Conservation (phyloP, 2,888 invertebrate species). For the Hybos culiciformis region DNA sequence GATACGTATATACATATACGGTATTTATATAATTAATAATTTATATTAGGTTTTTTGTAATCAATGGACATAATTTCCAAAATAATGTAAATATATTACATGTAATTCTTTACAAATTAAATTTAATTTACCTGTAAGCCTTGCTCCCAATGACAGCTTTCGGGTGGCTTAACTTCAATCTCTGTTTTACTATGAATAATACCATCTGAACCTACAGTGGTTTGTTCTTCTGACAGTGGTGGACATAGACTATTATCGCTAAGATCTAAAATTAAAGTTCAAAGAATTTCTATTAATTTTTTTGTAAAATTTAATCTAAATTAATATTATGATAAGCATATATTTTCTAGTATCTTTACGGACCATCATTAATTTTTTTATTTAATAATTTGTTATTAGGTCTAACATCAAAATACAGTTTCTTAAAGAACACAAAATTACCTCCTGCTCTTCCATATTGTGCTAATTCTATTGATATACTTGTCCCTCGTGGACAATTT, state of each 20-base stretch:
- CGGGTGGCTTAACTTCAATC: slow-evolving; percentile 47
- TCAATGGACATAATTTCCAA: too few relatives aligned
- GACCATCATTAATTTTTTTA: neutral
- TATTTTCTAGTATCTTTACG: slow-evolving; percentile 1
- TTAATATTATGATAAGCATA: neutral
- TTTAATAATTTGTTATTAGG: neutral
- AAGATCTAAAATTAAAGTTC: slow-evolving; percentile 22
- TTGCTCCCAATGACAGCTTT: slow-evolving; percentile 49
- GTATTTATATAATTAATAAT: too few relatives aligned
- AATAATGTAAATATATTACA: neutral
- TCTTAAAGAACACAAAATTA: slow-evolving; percentile 18
- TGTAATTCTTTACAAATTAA: neutral
- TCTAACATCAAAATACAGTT: neutral
- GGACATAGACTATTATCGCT: slow-evolving; percentile 33
- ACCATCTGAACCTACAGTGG: slow-evolving; percentile 24
- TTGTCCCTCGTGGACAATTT: slow-evolving; percentile 81
- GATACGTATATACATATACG: too few relatives aligned
- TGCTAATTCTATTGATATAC: slow-evolving; percentile 82
- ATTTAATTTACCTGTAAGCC: slow-evolving; percentile 57
- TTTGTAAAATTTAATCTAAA: neutral
- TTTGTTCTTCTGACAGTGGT: slow-evolving; percentile 29
- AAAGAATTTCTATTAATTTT: too few relatives aligned
- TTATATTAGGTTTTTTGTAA: too few relatives aligned
- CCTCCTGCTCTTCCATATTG: slow-evolving; percentile 59
- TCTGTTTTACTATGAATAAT: slow-evolving; percentile 32